phyloP scores from a whole-genome alignment of 2,888 invertebrate species.

The Sthenelais limicola region DNA sequence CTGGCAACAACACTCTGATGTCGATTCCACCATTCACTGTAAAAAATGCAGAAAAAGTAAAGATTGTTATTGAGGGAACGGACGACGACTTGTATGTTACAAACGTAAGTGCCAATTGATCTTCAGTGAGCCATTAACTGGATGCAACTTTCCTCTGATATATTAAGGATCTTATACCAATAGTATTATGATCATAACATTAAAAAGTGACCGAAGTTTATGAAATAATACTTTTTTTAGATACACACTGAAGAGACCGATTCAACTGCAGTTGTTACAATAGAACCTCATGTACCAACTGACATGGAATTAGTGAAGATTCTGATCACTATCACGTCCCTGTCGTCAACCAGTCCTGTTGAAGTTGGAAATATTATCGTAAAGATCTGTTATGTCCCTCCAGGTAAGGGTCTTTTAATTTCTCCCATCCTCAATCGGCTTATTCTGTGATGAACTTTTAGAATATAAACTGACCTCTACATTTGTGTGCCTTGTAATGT shows the following conservation, averaged over 20 bases:
- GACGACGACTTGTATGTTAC: background rate
- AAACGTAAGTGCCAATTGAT: background rate
- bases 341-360: background rate
- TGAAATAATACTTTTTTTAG: background rate
- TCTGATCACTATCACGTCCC: background rate
- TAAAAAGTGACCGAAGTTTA: too few relatives aligned
- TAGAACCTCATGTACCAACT: background rate
- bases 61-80: background rate
- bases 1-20: constrained; percentile 9
- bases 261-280: background rate
- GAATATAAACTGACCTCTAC: too few relatives aligned
- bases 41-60: background rate
- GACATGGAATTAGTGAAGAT: constrained; percentile 6
- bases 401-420: too few relatives aligned
- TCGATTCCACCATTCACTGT: constrained; percentile 6
- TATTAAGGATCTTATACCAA: too few relatives aligned
- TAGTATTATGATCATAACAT: too few relatives aligned
- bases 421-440: too few relatives aligned
- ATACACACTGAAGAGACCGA: background rate
- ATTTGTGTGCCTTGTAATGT: too few relatives aligned
- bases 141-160: too few relatives aligned
- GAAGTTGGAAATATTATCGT: background rate
- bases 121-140: too few relatives aligned
- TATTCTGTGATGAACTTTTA: too few relatives aligned
- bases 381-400: constrained; percentile 13